phyloP scores from a whole-genome alignment of 2,113 vertebrate species.

The Stigmatopora nigra region DNA sequence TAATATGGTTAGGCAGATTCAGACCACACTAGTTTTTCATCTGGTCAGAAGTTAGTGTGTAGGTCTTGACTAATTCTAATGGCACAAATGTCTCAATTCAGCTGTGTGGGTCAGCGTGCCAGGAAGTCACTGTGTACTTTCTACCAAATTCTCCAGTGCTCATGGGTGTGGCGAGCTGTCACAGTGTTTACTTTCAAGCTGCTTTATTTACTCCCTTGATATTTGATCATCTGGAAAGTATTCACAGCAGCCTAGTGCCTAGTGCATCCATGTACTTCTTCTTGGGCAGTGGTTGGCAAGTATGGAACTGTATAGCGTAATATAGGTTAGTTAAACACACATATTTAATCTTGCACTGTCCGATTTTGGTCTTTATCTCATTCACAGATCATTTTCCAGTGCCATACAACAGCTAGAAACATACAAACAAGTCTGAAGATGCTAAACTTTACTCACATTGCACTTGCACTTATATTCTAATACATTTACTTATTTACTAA shows the following conservation, averaged over 20 bases:
- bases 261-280: not conserved
- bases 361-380: too few species aligned
- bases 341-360: too few species aligned
- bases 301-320: not conserved
- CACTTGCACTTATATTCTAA: too few species aligned
- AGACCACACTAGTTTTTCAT: not conserved
- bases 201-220: conserved; percentile 16
- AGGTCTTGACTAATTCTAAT: not conserved
- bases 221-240: conserved; percentile 28
- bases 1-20: too few species aligned
- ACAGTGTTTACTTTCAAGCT: conserved; percentile 16
- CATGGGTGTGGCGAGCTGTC: not conserved
- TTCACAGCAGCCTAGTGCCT: not conserved
- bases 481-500: too few species aligned
- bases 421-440: too few species aligned
- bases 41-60: not conserved
- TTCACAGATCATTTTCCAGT: too few species aligned
- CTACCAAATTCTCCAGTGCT: not conserved
- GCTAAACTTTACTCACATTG: too few species aligned
- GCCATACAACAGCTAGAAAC: too few species aligned
- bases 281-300: not conserved
- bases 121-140: not conserved
- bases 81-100: not conserved
- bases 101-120: not conserved
- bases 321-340: too few species aligned